Conservation (phyloP, 1,140 invertebrate species). For the Drosophila pseudoananassae region DNA sequence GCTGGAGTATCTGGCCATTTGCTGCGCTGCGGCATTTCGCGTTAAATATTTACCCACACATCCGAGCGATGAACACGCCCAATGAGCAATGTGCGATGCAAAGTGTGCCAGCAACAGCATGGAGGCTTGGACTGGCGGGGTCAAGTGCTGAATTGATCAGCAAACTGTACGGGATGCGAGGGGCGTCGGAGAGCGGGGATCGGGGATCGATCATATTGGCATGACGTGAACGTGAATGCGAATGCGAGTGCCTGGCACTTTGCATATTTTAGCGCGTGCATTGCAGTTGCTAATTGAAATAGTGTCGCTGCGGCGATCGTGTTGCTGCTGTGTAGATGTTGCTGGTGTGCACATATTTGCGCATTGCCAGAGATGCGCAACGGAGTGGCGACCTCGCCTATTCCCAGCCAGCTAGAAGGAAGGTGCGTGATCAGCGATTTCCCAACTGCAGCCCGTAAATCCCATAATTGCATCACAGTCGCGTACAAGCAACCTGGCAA, state of each 20-base stretch:
- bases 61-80: slow-evolving; percentile 55
- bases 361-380: slow-evolving; percentile 74
- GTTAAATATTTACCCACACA: slow-evolving; percentile 74
- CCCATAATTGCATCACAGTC: slow-evolving; percentile 69
- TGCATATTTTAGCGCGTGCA: slow-evolving; percentile 80
- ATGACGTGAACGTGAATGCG: slow-evolving; percentile 51
- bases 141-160: slow-evolving; percentile 65
- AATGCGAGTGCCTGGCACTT: slow-evolving; percentile 69
- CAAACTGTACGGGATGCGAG: slow-evolving; percentile 9
- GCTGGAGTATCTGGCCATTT: slow-evolving; percentile 42
- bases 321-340: slow-evolving; percentile 27
- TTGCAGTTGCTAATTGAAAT: slow-evolving; percentile 83
- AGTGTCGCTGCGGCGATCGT: slow-evolving; percentile 54
- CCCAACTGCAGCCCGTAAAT: slow-evolving; percentile 54
- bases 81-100: slow-evolving; percentile 72
- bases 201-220: slow-evolving; percentile 36
- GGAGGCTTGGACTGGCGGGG: slow-evolving; percentile 46
- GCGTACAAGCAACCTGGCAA: slow-evolving; percentile 18
- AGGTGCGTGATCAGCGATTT: slow-evolving; percentile 60
- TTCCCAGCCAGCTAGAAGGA: slow-evolving; percentile 41
- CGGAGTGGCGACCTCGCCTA: slow-evolving; percentile 75
- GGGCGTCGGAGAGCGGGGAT: background rate
- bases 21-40: slow-evolving; percentile 66
- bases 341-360: slow-evolving; percentile 72
- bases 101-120: slow-evolving; percentile 70